These are phyloP conservation scores for Leuciscus idus DNA, from an alignment of 2,113 vertebrate species.

Conservation along the genomic window DNA sequence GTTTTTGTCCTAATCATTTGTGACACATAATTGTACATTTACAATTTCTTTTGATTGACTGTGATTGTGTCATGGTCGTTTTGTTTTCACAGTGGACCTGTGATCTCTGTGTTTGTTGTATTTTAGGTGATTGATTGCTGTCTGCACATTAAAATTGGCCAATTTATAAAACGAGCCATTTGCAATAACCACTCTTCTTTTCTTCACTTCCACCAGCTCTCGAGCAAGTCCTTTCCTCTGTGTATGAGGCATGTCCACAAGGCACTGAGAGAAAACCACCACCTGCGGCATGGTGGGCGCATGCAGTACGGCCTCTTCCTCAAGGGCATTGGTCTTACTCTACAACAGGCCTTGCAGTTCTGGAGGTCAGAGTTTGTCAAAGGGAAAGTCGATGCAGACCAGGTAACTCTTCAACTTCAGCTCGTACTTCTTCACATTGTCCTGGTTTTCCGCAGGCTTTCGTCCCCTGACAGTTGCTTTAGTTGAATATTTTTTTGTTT, in stretches of 20 bases:
- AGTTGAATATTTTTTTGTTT: background rate
- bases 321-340: constrained; percentile 91
- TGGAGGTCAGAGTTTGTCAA: constrained; percentile 93
- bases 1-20: no score
- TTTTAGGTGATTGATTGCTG: background rate
- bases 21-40: background rate
- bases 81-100: background rate
- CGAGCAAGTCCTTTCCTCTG: constrained; percentile 88
- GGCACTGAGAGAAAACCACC: constrained; percentile 87
- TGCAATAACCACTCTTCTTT: constrained; percentile 13
- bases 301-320: constrained; percentile 98
- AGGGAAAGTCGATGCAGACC: constrained; percentile 95
- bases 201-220: constrained; percentile 75
- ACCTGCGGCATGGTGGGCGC: constrained; percentile 92
- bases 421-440: background rate
- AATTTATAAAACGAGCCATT: background rate
- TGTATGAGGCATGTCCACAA: constrained; percentile 96
- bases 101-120: background rate
- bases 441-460: background rate
- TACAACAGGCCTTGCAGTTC: constrained; percentile 95
- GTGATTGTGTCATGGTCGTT: background rate
- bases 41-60: background rate
- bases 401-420: constrained; percentile 78
- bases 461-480: background rate
- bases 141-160: background rate